Percentiles rank a stretch among this genome's conserved stretches.
Conservation (phyloP, 2,797 vertebrate species). For the Coendou prehensilis region DNA sequence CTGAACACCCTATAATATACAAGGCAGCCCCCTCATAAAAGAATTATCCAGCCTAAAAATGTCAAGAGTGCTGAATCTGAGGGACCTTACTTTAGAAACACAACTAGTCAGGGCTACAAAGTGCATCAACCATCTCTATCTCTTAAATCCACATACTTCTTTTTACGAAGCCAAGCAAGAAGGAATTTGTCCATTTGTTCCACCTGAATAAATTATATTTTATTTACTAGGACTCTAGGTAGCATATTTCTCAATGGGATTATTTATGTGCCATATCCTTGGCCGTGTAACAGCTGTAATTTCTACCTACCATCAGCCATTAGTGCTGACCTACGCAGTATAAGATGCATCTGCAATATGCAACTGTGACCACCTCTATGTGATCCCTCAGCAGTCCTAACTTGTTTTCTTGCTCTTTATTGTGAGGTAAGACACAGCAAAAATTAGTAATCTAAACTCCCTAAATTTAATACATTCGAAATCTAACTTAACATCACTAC, state of each 20-base stretch:
- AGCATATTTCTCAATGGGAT: not conserved
- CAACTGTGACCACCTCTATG: not conserved
- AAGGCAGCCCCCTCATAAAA: not conserved
- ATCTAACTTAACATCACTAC: constrained; percentile 46
- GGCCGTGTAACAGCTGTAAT: not conserved
- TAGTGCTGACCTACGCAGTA: not conserved
- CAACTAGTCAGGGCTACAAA: not conserved
- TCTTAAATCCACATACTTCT: not conserved
- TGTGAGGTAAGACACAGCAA: not conserved
- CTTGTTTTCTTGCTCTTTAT: constrained; percentile 8
- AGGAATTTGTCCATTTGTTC: not conserved
- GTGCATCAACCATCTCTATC: not conserved
- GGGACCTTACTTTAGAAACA: not conserved
- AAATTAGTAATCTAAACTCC: not conserved
- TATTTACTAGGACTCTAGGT: not conserved
- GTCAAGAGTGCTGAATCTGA: not conserved
- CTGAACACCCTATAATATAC: not conserved
- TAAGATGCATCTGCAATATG: not conserved
- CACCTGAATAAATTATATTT: constrained; percentile 50
- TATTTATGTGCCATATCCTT: constrained; percentile 23
- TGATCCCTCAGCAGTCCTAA: not conserved
- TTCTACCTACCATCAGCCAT: not conserved
- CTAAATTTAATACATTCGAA: constrained; percentile 58
- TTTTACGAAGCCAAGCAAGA: constrained; percentile 27
- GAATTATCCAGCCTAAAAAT: not conserved